Percentiles rank a stretch among this genome's conserved stretches.
Evolutionary conservation across 2,888 invertebrate genomes (phyloP).

Genomic region (Mystacides longicornis): DNA sequence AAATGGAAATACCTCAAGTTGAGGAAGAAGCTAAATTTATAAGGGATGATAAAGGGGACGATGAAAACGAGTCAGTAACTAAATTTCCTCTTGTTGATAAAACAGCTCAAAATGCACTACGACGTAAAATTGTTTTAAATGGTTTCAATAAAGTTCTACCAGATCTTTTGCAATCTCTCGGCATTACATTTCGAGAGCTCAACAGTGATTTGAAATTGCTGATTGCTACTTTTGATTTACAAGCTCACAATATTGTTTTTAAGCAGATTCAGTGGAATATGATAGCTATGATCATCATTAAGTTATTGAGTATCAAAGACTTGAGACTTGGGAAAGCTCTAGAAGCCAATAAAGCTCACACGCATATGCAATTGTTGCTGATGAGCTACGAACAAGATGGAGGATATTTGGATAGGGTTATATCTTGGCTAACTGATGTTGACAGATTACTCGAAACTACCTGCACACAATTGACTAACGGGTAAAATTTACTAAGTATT

Average conservation of each 20-base stretch:
- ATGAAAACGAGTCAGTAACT: slow-evolving; percentile 34
- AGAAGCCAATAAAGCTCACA: slow-evolving; percentile 35
- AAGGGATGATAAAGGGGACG: slow-evolving; percentile 29
- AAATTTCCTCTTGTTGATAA: slow-evolving; percentile 59
- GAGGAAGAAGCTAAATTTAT: slow-evolving; percentile 28
- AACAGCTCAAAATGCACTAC: slow-evolving; percentile 57
- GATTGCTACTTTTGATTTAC: slow-evolving; percentile 58
- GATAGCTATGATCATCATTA: slow-evolving; percentile 60
- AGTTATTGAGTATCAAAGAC: slow-evolving; percentile 47
- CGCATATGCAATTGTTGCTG: slow-evolving; percentile 43
- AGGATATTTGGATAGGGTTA: slow-evolving; percentile 44
- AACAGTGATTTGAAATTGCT: slow-evolving; percentile 45
- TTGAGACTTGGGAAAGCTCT: slow-evolving; percentile 34
- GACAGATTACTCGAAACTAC: slow-evolving; percentile 41
- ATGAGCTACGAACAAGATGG: slow-evolving; percentile 46
- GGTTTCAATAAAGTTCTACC: slow-evolving; percentile 57
- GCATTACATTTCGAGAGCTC: slow-evolving; percentile 37
- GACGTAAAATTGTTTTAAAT: slow-evolving; percentile 61
- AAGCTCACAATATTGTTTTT: slow-evolving; percentile 64
- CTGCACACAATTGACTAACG: slow-evolving; percentile 38
- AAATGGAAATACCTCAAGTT: slow-evolving; percentile 39
- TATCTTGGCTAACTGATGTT: slow-evolving; percentile 46
- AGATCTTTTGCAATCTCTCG: slow-evolving; percentile 48
- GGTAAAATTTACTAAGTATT: background rate
- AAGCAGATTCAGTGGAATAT: slow-evolving; percentile 65